Evolutionary conservation across 2,797 vertebrate species (phyloP), one percentile per base, ranked within the genome.

Genomic region (Euthynnus affinis): DNA sequence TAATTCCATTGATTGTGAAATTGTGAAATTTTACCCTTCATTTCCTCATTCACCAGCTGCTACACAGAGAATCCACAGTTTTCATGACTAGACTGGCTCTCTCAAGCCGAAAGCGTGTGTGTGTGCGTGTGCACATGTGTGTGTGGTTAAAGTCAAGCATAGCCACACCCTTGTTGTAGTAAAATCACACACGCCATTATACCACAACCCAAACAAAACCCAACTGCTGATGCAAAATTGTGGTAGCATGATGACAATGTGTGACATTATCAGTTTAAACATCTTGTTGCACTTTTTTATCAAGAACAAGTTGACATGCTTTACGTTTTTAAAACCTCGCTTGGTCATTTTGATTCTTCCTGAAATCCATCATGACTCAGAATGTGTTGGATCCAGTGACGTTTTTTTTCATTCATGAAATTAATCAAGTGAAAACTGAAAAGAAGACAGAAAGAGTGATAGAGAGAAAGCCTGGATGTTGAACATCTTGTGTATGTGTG

Each of bases 101-200:
- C 63, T 65, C 27, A 51, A 44, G 40, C 42, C 32, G 2, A 40
- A 59, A 15, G n/a, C 22, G 18, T n/a, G 25, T 29, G 29, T 56
- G 14, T 23, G 18, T n/a, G 23, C 9, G 22, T 15, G 34, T 15
- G 62, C 48, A 64, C 57, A 7, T 57, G 46, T 17, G 12, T 15
- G 23, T 82, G 79, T 27, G 74, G 53, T 29, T 55, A 29, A 63
- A 60, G 66, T 44, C 29, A 48, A 80, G 53, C 58, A 7, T 63
- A 40, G 80, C 78, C 86, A 70, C 84, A 73, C 88, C 88, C 87
- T 76, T 70, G 57, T 74, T 5, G 34, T 82, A 87, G 81, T 88
- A 88, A 89, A 93, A 76, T 87, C 61, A 71, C 78, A 85, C 67
- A 82, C 60, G 72, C 40, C 61, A 74, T 73, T 34, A 20, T n/a